phyloP scores from a whole-genome alignment of 2,113 vertebrate species.

The Saccopteryx leptura region DNA sequence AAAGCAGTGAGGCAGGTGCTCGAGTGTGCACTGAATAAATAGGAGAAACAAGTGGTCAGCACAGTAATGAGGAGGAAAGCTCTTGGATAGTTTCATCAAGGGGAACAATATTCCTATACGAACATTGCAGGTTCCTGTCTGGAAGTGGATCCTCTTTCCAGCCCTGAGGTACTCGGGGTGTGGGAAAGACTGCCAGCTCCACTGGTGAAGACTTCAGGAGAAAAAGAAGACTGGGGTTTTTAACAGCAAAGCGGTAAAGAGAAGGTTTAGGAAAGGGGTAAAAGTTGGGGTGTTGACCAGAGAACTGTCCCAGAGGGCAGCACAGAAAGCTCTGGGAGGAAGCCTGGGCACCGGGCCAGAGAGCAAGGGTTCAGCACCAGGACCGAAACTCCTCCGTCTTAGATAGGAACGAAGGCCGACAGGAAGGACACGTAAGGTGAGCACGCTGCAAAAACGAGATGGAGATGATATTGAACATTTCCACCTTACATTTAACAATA shows the following conservation, averaged over 20 bases:
- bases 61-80: not conserved
- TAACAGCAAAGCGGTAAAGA: not conserved
- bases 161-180: not conserved
- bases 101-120: not conserved
- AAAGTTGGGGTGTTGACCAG: not conserved
- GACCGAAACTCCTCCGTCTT: not conserved
- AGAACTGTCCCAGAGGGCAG: not conserved
- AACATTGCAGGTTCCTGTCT: not conserved
- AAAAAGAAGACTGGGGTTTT: not conserved
- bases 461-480: not conserved
- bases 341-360: not conserved
- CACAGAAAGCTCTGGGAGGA: not conserved
- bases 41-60: not conserved
- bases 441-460: not conserved
- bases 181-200: not conserved
- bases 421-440: not conserved
- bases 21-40: not conserved
- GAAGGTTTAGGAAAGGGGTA: not conserved
- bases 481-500: not conserved
- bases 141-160: not conserved
- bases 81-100: not conserved
- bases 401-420: not conserved
- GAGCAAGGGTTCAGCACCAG: not conserved
- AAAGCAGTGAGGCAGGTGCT: not conserved
- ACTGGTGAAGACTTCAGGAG: not conserved